Percentiles rank a stretch among this genome's conserved stretches.
These are phyloP conservation scores for Panzeria rudis DNA, from an alignment of 2,888 invertebrate genomes.

Conservation along the genomic window DNA sequence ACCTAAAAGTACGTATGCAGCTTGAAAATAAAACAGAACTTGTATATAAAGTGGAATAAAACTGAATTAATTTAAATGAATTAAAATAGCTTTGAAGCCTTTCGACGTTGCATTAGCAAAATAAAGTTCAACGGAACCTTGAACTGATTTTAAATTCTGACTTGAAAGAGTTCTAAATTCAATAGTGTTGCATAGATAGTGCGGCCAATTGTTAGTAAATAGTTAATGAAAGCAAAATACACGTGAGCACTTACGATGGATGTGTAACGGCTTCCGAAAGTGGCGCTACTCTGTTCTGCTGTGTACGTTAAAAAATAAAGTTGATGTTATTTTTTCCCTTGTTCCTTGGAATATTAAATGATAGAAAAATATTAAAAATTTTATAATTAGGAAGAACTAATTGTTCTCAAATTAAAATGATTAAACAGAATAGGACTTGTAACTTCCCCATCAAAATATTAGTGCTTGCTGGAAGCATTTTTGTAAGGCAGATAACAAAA, in stretches of 20 bases:
- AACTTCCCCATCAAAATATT: background rate
- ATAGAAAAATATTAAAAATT: background rate
- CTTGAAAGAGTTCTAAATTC: background rate
- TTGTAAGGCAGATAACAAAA: no score
- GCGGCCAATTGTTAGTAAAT: background rate
- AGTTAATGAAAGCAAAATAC: conserved; percentile 1
- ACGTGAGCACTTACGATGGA: no score
- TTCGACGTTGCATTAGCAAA: background rate
- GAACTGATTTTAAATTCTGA: conserved; percentile 32
- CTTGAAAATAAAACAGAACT: conserved; percentile 2
- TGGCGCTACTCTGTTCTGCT: no score
- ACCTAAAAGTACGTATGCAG: background rate
- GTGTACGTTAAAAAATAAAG: no score
- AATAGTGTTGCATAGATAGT: background rate
- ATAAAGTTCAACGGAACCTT: conserved; percentile 52
- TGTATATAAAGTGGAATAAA: conserved; percentile 7
- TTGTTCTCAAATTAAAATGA: background rate
- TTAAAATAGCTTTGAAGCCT: conserved; percentile 22
- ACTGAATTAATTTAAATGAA: conserved; percentile 42
- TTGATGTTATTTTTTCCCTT: no score
- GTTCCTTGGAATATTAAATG: no score
- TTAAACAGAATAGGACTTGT: background rate
- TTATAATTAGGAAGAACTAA: background rate
- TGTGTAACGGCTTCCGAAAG: no score
- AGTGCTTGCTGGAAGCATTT: background rate